Evolutionary conservation across 2,888 invertebrate genomes (phyloP).

Genomic region (Dysmachus trigonus): DNA sequence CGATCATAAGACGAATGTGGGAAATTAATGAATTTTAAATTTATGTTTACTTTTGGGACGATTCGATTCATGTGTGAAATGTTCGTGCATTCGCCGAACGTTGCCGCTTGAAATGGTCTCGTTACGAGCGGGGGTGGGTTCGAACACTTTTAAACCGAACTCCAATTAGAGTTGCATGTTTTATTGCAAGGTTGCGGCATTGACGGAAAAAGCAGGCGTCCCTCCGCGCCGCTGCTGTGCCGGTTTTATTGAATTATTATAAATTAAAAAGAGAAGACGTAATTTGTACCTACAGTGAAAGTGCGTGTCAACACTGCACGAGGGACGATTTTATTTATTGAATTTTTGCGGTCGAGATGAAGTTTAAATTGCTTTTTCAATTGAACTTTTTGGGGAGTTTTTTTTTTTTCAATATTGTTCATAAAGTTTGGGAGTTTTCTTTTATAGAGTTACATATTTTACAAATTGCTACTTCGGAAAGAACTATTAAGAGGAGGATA

Average conservation of each 20-base stretch:
- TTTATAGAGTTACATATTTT: neutral
- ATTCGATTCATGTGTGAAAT: neutral
- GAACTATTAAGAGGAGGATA: neutral
- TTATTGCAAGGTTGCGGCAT: neutral
- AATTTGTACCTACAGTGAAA: neutral
- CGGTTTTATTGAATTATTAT: neutral
- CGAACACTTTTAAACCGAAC: neutral
- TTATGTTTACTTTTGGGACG: neutral
- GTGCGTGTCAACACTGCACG: neutral
- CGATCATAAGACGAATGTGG: neutral
- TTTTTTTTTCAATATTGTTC: neutral
- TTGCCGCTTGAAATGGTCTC: neutral
- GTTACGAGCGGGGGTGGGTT: neutral
- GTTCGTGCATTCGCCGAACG: neutral
- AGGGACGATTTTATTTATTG: neutral
- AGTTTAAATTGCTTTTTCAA: neutral
- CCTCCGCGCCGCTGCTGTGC: neutral
- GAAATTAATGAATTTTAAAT: neutral
- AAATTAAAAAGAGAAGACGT: neutral
- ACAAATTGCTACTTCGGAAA: neutral
- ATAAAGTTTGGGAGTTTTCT: neutral
- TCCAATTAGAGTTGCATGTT: neutral
- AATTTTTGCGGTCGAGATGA: neutral
- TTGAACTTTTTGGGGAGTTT: neutral
- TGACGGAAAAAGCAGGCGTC: neutral